Evolutionary conservation across 2,888 invertebrate genomes (phyloP), one percentile per base, ranked within the genome.

Genomic region (Zaprionus lineosus): DNA sequence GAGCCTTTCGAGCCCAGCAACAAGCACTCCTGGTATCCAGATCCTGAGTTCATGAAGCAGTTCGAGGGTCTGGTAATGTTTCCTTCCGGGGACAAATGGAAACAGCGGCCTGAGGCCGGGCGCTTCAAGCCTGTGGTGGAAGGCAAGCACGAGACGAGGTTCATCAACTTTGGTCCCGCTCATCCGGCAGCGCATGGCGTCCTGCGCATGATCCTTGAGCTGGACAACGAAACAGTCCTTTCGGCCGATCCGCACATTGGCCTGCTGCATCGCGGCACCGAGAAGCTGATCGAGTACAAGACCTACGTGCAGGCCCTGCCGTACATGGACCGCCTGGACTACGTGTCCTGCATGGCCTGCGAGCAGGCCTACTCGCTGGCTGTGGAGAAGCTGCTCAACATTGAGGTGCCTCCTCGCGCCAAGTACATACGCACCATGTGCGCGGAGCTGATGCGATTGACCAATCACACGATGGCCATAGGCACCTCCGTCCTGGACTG

Each of bases 161-260:
- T 91, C 62, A 89, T 97, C 8, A 97, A 97, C 88, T 97, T 97
- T 89, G 97, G 97, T 0, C 97, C 97, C 0, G 94, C 95, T 71
- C 97, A 97, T 91, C 97, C 97, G 1, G 96, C 97, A 2, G 97
- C 97, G 29, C 97, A 97, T 86, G 97, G 97, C 4, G 97, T 97
- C 26, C 90, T 97, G 15, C 92, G 97, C 41, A 90, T 97, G 40
- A 93, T 97, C 5, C 88, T 96, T 14, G 93, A 95, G 81, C 88
- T 97, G 39, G 95, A 96, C 64, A 96, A 96, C 33, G 97, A 97
- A 92, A 92, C 93, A 3, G 94, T 97, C 0, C 89, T 94, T 15
- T 90, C 94, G 65, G 93, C 95, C 2, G 95, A 96, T 89, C 96
- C 97, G 1, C 97, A 97, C 82, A 93, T 97, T 70, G 97, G 97